Evolutionary conservation across 2,888 invertebrate species (phyloP).

Genomic region (Orthonychiurus folsomi): DNA sequence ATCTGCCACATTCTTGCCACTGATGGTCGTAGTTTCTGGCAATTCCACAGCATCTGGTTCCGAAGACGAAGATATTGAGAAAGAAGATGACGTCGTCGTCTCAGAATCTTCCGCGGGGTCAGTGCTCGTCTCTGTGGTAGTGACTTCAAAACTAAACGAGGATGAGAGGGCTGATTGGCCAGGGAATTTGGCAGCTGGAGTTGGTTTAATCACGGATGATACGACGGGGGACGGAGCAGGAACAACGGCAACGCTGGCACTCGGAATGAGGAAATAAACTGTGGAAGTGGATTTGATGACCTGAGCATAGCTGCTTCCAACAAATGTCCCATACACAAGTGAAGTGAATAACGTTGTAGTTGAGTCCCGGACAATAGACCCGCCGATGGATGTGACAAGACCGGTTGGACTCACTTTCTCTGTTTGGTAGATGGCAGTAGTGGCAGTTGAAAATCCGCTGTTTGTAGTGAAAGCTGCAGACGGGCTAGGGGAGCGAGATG

Average conservation of each 20-base stretch:
- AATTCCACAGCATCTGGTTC: conserved; percentile 17
- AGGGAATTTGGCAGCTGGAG: conserved; percentile 48
- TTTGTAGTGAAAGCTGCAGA: neutral
- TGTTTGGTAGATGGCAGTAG: conserved; percentile 37
- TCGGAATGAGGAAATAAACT: conserved; percentile 43
- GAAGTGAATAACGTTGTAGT: conserved; percentile 64
- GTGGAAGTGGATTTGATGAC: conserved; percentile 67
- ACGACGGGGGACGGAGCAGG: neutral
- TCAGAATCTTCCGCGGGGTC: conserved; percentile 30
- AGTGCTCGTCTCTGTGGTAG: conserved; percentile 35
- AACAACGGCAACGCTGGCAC: conserved; percentile 1
- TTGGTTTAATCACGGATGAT: conserved; percentile 41
- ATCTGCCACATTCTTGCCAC: conserved; percentile 24
- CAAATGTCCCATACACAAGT: conserved; percentile 54
- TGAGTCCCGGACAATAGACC: conserved; percentile 57
- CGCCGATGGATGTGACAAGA: conserved; percentile 61
- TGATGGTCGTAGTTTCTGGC: neutral
- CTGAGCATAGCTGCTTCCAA: conserved; percentile 64
- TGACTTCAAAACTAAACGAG: conserved; percentile 32
- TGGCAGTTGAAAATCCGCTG: conserved; percentile 26
- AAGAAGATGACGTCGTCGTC: conserved; percentile 13
- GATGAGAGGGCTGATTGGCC: conserved; percentile 44
- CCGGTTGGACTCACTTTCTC: conserved; percentile 49
- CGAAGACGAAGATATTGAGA: no score
- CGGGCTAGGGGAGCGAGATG: neutral